phyloP scores from a whole-genome alignment of 1,140 invertebrate genomes.

The Ylistrum balloti region DNA sequence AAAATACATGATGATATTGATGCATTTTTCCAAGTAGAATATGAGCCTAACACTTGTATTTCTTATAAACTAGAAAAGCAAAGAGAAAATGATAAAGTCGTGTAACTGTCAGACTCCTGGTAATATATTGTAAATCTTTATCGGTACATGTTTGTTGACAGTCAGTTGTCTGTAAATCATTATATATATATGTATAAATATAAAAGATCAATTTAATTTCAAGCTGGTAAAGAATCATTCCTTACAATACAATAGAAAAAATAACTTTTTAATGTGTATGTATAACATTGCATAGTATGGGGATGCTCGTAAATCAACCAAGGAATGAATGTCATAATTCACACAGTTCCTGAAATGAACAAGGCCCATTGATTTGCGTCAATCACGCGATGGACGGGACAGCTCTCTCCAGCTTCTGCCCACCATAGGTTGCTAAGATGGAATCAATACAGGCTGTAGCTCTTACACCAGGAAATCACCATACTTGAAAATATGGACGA shows the following conservation, averaged over 20 bases:
- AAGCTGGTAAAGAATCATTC: background rate
- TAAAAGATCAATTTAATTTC: conserved; percentile 22
- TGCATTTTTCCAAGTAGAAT: background rate
- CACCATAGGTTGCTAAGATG: conserved; percentile 69
- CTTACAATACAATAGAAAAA: conserved; percentile 40
- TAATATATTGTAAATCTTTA: background rate
- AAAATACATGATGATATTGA: background rate
- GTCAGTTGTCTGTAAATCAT: background rate
- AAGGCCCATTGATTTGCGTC: conserved; percentile 61
- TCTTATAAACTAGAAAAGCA: background rate
- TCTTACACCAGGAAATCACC: conserved; percentile 58
- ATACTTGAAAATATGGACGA: conserved; percentile 65
- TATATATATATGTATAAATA: background rate
- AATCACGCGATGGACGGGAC: conserved; percentile 57
- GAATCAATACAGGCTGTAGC: conserved; percentile 62
- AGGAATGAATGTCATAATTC: conserved; percentile 46
- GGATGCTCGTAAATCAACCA: background rate
- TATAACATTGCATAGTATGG: conserved; percentile 19
- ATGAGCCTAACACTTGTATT: background rate
- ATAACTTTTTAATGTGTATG: conserved; percentile 36
- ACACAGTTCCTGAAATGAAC: conserved; percentile 64
- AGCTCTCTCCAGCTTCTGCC: conserved; percentile 55
- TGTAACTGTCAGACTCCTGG: background rate
- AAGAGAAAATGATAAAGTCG: background rate
- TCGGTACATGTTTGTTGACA: background rate